A percentile compares a stretch with the other conserved stretches of the same genome.
Evolutionary conservation across 2,888 invertebrate species (phyloP).

Genomic region (Pilophorus perplexus): DNA sequence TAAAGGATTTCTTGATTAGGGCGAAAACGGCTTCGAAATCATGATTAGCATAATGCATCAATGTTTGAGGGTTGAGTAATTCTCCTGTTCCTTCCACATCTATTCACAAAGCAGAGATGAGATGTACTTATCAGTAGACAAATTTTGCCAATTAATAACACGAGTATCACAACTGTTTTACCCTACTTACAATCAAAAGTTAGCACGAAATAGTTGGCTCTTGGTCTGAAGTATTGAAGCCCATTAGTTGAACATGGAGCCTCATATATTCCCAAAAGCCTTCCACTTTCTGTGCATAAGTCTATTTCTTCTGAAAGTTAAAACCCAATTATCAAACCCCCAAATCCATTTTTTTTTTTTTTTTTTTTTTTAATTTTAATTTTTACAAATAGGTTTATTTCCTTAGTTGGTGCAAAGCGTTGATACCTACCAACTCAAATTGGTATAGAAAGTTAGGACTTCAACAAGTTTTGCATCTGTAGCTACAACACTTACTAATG

Average conservation of each 20-base stretch:
- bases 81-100: background rate
- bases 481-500: background rate
- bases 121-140: too few relatives aligned
- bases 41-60: background rate
- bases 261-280: constrained; percentile 1
- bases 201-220: constrained; percentile 18
- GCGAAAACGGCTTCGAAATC: background rate
- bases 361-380: background rate
- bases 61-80: background rate
- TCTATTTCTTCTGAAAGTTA: constrained; percentile 10
- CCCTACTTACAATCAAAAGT: background rate
- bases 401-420: background rate
- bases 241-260: background rate
- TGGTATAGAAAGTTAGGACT: background rate
- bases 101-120: background rate
- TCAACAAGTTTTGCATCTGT: background rate
- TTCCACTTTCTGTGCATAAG: background rate
- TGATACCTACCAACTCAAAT: background rate
- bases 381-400: background rate
- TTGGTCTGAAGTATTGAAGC: constrained; percentile 2
- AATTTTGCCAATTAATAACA: background rate
- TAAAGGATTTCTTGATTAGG: background rate
- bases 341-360: background rate
- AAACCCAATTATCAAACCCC: too few relatives aligned
- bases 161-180: background rate